Evolutionary conservation across 2,113 vertebrate genomes (phyloP).

Genomic region (Leptodactylus fuscus): DNA sequence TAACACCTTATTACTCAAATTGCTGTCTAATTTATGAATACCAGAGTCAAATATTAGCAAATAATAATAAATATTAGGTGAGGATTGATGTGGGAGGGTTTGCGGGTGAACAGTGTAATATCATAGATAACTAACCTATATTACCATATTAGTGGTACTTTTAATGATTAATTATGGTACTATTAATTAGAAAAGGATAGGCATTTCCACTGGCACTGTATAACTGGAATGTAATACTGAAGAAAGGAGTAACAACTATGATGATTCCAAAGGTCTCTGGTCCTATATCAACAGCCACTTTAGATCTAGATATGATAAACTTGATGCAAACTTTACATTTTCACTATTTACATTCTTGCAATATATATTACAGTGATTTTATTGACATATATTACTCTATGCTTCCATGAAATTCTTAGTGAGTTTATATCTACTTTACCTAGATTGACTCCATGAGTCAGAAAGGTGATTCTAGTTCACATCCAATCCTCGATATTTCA

Average conservation of each 20-base stretch:
- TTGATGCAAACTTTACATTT: neutral
- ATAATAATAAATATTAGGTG: neutral
- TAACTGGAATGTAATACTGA: neutral
- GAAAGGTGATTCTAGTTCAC: neutral
- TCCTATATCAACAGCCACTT: neutral
- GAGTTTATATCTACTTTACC: conserved; percentile 6
- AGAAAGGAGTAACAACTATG: neutral
- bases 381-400: neutral
- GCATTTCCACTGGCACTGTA: neutral
- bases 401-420: neutral
- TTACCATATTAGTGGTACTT: too few relatives aligned
- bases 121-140: too few relatives aligned
- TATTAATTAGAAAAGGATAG: too few relatives aligned
- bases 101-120: too few relatives aligned
- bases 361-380: neutral
- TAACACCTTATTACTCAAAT: too few relatives aligned
- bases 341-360: neutral
- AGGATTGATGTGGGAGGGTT: too few relatives aligned
- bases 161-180: too few relatives aligned
- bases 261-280: neutral
- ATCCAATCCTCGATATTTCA: neutral
- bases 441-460: neutral
- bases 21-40: too few relatives aligned
- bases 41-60: neutral
- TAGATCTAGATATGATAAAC: neutral